phyloP scores from a whole-genome alignment of 2,797 vertebrate species.

The Darevskia nairensis region DNA sequence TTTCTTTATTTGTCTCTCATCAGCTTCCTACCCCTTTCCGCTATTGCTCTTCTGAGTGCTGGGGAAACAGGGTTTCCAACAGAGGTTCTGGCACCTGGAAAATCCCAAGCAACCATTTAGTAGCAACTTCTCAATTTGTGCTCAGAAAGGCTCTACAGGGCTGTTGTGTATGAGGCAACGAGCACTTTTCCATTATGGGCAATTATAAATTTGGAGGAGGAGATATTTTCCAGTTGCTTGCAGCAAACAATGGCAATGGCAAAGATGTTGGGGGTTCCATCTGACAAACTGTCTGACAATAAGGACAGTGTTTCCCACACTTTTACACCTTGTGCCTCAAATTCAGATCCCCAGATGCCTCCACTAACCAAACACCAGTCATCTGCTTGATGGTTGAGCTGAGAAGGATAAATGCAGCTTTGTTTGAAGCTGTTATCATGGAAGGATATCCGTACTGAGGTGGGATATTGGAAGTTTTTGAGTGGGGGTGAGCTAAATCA shows the following conservation, averaged over 20 bases:
- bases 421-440: neutral
- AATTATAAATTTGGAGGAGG: neutral
- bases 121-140: neutral
- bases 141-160: neutral
- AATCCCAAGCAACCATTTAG: neutral
- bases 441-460: neutral
- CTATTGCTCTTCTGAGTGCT: too few species aligned
- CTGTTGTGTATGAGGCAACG: neutral
- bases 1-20: constrained; percentile 36
- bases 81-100: neutral
- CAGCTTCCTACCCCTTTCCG: neutral
- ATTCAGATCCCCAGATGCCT: too few species aligned
- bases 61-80: neutral
- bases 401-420: too few species aligned
- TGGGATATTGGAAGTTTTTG: neutral
- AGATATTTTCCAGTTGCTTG: neutral
- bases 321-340: neutral
- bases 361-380: too few species aligned
- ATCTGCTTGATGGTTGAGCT: too few species aligned
- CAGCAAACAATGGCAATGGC: neutral
- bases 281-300: neutral
- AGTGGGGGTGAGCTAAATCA: neutral
- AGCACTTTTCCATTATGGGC: neutral
- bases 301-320: neutral
- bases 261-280: neutral